Conservation (phyloP, 2,888 invertebrate species). For the Cacoxenus indagator region DNA sequence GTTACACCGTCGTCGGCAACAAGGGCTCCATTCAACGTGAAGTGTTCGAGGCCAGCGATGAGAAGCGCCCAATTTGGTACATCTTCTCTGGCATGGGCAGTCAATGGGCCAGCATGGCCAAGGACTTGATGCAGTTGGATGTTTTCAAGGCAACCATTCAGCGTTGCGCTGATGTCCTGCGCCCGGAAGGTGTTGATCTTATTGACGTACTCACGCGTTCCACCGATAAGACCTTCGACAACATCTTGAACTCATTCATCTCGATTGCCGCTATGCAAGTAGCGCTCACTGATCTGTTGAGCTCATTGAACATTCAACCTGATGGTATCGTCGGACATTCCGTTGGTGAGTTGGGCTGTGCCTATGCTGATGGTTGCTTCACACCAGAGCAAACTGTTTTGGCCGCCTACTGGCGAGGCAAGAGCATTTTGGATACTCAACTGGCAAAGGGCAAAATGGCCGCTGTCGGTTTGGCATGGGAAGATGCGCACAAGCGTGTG, state of each 20-base stretch:
- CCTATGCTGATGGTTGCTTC: slow-evolving; percentile 96
- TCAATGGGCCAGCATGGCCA: slow-evolving; percentile 97
- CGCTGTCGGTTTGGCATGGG: slow-evolving; percentile 92
- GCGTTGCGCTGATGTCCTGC: slow-evolving; percentile 82
- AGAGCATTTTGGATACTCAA: slow-evolving; percentile 83
- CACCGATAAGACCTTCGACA: slow-evolving; percentile 83
- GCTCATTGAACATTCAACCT: slow-evolving; percentile 81
- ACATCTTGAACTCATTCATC: slow-evolving; percentile 91
- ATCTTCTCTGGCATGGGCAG: slow-evolving; percentile 98
- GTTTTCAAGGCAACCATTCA: slow-evolving; percentile 84
- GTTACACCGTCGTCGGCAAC: slow-evolving; percentile 81
- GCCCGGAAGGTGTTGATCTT: slow-evolving; percentile 86
- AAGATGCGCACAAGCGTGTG: slow-evolving; percentile 80
- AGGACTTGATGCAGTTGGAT: slow-evolving; percentile 85
- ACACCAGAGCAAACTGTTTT: slow-evolving; percentile 94
- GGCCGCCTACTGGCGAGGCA: slow-evolving; percentile 94
- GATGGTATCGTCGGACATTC: slow-evolving; percentile 98
- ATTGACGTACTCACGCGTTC: slow-evolving; percentile 83
- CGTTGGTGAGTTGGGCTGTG: slow-evolving; percentile 80
- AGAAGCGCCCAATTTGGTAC: slow-evolving; percentile 90
- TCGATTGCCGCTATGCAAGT: slow-evolving; percentile 97
- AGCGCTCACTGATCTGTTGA: slow-evolving; percentile 91
- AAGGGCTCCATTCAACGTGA: slow-evolving; percentile 72
- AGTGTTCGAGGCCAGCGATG: slow-evolving; percentile 72
- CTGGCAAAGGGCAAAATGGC: slow-evolving; percentile 89